Percentiles rank a stretch among this genome's conserved stretches.
Evolutionary conservation across 2,113 vertebrate genomes (phyloP).

Genomic region (Chloebia gouldiae): DNA sequence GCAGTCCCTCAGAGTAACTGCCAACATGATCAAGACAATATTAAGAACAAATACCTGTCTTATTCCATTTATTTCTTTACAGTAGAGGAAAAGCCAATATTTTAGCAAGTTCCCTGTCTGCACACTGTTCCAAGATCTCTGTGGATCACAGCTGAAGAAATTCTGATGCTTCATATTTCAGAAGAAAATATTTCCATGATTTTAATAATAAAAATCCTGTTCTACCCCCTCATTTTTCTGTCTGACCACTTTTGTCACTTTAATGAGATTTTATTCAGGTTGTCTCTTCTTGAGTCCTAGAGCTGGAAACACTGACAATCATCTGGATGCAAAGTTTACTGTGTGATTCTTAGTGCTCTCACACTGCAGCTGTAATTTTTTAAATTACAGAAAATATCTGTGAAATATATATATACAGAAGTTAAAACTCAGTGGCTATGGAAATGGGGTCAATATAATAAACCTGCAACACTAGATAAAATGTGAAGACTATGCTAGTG

Average conservation of each 20-base stretch:
- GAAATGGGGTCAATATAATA: slow-evolving; percentile 56
- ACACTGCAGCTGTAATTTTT: slow-evolving; percentile 23
- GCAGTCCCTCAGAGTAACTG: neutral
- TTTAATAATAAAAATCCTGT: neutral
- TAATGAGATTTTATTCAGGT: slow-evolving; percentile 47
- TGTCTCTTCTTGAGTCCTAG: slow-evolving; percentile 15
- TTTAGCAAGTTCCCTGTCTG: neutral
- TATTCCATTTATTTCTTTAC: neutral
- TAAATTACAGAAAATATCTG: slow-evolving; percentile 52
- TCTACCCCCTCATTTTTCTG: slow-evolving; percentile 4
- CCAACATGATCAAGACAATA: neutral
- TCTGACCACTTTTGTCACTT: slow-evolving; percentile 18
- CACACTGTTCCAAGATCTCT: neutral
- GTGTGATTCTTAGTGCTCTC: neutral
- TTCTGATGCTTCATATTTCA: neutral
- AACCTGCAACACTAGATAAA: slow-evolving; percentile 11
- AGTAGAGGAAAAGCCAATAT: neutral
- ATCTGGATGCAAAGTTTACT: slow-evolving; percentile 37
- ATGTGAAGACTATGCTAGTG: slow-evolving; percentile 12
- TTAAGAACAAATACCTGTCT: neutral
- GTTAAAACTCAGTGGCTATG: slow-evolving; percentile 35
- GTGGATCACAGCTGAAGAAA: neutral
- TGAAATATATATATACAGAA: slow-evolving; percentile 55
- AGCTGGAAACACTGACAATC: neutral
- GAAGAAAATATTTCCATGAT: neutral